phyloP scores from a whole-genome alignment of 30 jellyfish, hydroid and myxozoan genomes.

The Pseudorhiza aurosa region DNA sequence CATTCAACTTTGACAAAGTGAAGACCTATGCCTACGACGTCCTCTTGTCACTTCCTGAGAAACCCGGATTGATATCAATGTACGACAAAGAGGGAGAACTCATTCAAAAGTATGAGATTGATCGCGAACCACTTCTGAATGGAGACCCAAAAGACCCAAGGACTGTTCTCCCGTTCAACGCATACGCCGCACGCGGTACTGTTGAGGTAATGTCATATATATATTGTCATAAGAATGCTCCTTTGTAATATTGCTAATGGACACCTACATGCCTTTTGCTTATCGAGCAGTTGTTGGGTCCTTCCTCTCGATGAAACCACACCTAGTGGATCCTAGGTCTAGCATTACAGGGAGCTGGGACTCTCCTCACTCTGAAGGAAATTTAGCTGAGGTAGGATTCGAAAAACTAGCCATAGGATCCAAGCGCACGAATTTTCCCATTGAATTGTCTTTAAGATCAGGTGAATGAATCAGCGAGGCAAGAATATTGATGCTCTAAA shows the following conservation, averaged over 20 bases:
- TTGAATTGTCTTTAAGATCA: too few species aligned
- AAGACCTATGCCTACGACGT: slow-evolving; percentile 38
- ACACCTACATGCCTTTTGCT: too few species aligned
- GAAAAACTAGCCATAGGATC: too few species aligned
- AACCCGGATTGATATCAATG: slow-evolving; percentile 60
- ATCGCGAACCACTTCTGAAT: slow-evolving; percentile 51
- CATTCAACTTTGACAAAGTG: slow-evolving; percentile 65
- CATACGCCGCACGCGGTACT: slow-evolving; percentile 83
- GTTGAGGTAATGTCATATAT: slow-evolving; percentile 76
- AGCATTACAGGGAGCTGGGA: too few species aligned
- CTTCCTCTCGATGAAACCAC: too few species aligned
- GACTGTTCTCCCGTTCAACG: slow-evolving; percentile 87
- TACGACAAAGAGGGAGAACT: slow-evolving; percentile 47
- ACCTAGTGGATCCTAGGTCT: too few species aligned
- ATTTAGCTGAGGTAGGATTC: too few species aligned
- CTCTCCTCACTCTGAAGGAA: too few species aligned
- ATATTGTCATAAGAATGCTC: not conserved
- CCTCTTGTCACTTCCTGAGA: slow-evolving; percentile 58
- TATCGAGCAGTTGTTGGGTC: too few species aligned
- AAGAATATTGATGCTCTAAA: too few species aligned
- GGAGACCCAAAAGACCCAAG: slow-evolving; percentile 72
- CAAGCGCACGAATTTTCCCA: too few species aligned
- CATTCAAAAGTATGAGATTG: slow-evolving; percentile 18
- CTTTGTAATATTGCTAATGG: not conserved
- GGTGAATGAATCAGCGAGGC: too few species aligned